Percentiles rank a stretch among this genome's conserved stretches.
These are phyloP conservation scores for Hemiscyllium ocellatum DNA, from an alignment of 2,113 vertebrate species.

Conservation along the genomic window DNA sequence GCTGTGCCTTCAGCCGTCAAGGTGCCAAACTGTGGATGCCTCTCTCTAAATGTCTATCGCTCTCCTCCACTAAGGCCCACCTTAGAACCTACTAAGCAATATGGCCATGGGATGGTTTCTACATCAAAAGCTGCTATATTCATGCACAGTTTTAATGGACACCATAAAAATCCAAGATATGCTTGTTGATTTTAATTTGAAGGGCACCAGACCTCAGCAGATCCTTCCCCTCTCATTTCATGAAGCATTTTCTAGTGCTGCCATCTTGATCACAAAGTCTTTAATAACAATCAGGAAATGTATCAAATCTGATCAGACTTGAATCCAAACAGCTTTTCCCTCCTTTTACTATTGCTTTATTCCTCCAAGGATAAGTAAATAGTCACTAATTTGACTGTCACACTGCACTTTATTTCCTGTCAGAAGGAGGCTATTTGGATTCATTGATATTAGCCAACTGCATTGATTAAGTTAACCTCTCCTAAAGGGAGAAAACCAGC, in stretches of 20 bases:
- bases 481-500: neutral
- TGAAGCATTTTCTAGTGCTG: neutral
- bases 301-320: neutral
- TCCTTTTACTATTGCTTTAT: neutral
- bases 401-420: neutral
- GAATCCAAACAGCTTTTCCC: neutral
- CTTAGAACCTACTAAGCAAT: neutral
- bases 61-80: neutral
- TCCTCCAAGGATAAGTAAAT: neutral
- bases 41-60: neutral
- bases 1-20: neutral
- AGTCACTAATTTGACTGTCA: neutral
- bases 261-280: neutral
- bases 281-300: neutral
- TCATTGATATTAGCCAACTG: neutral
- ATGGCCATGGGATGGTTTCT: neutral
- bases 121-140: neutral
- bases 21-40: neutral
- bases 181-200: neutral
- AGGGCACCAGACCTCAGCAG: neutral
- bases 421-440: neutral
- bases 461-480: neutral
- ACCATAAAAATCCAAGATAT: neutral
- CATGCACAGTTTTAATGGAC: neutral
- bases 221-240: neutral